phyloP scores from a whole-genome alignment of 2,113 vertebrate genomes.

The Pygoscelis adeliae region DNA sequence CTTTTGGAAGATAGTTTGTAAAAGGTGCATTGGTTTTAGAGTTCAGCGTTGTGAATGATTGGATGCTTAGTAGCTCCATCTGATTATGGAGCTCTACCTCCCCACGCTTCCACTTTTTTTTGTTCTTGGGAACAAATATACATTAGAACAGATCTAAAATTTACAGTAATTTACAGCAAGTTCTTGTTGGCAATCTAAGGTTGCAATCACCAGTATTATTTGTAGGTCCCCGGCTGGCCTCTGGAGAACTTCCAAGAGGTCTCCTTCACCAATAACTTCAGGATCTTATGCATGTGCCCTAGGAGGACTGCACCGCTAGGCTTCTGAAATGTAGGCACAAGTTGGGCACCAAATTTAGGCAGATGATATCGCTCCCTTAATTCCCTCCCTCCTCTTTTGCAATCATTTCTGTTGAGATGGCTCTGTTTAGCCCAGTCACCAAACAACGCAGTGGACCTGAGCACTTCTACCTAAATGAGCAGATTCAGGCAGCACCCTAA shows the following conservation, averaged over 20 bases:
- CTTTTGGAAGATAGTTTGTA: not conserved
- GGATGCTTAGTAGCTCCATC: not conserved
- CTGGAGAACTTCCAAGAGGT: not conserved
- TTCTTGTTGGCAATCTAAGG: not conserved
- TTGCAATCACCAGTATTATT: not conserved
- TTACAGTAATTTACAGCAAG: not conserved
- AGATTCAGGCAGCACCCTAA: not conserved
- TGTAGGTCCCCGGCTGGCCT: not conserved
- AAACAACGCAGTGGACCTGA: not conserved
- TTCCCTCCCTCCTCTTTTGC: not conserved
- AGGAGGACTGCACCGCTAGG: not conserved
- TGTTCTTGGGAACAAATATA: not conserved
- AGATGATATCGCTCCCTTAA: not conserved
- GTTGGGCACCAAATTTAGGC: not conserved
- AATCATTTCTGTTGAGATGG: not conserved
- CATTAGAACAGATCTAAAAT: not conserved
- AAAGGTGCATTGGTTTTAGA: not conserved
- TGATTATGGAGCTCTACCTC: not conserved
- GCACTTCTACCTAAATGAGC: not conserved
- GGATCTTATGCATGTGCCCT: not conserved
- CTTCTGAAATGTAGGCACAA: not conserved
- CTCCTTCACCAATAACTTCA: not conserved
- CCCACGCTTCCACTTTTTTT: not conserved
- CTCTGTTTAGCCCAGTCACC: not conserved
- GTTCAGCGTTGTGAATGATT: not conserved